Evolutionary conservation across 2,888 invertebrate genomes (phyloP).

Genomic region (Steromphala cineraria): DNA sequence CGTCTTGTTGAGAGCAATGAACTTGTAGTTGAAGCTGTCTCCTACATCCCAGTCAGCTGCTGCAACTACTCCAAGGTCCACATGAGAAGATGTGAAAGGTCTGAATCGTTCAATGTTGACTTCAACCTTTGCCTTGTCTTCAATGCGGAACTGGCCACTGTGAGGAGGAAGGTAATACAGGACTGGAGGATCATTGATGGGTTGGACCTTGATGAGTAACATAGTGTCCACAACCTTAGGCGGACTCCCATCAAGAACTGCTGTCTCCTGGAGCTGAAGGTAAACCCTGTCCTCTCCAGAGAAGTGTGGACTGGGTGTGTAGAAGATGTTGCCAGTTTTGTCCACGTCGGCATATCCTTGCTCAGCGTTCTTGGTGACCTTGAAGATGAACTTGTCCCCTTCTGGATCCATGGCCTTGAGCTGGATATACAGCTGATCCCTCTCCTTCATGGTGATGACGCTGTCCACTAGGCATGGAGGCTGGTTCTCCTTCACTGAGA

Average conservation of each 20-base stretch:
- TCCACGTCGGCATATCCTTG: background rate
- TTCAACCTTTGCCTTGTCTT: background rate
- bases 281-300: background rate
- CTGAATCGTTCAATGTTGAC: conserved; percentile 7
- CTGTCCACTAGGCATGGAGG: conserved; percentile 7
- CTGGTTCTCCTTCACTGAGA: background rate
- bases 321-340: background rate
- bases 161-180: conserved; percentile 22
- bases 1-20: background rate
- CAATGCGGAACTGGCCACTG: conserved; percentile 2
- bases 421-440: background rate
- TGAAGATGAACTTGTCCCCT: background rate
- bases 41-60: conserved; percentile 24
- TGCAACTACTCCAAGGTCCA: background rate
- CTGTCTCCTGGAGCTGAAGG: conserved; percentile 15
- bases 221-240: background rate
- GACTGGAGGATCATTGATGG: conserved; percentile 27
- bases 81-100: conserved; percentile 1
- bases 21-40: conserved; percentile 15
- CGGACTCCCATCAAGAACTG: background rate
- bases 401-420: background rate
- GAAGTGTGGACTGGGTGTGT: background rate
- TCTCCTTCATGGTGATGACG: conserved; percentile 8
- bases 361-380: background rate
- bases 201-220: background rate